A percentile compares a stretch with the other conserved stretches of the same genome.
These are phyloP conservation scores for Ips nitidus DNA, from an alignment of 1,140 invertebrate genomes.

Conservation along the genomic window DNA sequence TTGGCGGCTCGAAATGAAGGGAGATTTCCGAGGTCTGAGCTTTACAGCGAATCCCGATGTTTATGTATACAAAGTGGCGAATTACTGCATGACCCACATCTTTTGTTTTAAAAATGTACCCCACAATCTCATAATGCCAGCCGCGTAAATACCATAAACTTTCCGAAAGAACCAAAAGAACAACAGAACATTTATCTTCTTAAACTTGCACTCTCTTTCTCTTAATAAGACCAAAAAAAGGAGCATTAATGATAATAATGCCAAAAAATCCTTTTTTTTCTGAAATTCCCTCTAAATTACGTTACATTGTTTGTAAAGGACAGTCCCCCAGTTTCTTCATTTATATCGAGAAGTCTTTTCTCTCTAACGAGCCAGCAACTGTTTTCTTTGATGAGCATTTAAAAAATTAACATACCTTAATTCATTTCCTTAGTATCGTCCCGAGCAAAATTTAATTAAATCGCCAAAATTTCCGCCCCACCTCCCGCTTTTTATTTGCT, in stretches of 20 bases:
- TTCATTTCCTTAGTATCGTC: slow-evolving; percentile 22
- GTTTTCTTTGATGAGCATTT: slow-evolving; percentile 23
- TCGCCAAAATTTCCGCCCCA: slow-evolving; percentile 20
- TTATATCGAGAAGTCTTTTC: slow-evolving; percentile 1
- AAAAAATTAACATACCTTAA: slow-evolving; percentile 31
- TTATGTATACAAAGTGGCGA: slow-evolving; percentile 10
- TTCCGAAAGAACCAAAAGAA: no score
- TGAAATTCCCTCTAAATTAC: no score
- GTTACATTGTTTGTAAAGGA: not conserved
- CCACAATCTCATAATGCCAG: not conserved
- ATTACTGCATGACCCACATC: slow-evolving; percentile 5
- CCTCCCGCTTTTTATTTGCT: slow-evolving; percentile 20
- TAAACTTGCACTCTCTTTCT: no score
- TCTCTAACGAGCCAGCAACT: slow-evolving; percentile 14
- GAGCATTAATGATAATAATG: no score
- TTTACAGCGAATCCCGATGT: not conserved
- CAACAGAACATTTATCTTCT: no score
- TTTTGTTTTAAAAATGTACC: not conserved
- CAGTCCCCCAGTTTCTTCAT: not conserved
- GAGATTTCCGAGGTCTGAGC: not conserved
- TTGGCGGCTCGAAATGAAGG: slow-evolving; percentile 15
- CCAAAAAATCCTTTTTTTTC: no score
- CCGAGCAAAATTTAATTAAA: slow-evolving; percentile 21
- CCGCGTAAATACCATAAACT: not conserved
- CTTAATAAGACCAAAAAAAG: no score